These are phyloP conservation scores for Xestia ashworthii DNA, from an alignment of 2,888 invertebrate genomes.

Conservation along the genomic window DNA sequence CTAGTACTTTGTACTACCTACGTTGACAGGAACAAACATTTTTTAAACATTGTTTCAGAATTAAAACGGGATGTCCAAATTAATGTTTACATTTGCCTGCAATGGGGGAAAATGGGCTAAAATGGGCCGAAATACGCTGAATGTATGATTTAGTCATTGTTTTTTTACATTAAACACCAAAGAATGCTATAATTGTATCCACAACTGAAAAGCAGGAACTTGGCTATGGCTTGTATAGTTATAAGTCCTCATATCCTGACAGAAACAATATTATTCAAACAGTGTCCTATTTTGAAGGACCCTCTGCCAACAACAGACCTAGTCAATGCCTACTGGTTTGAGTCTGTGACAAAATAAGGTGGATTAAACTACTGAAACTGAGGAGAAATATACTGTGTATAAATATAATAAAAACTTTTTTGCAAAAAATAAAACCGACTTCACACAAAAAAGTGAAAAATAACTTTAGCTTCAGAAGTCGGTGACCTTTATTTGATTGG, in stretches of 20 bases:
- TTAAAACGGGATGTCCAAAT: background rate
- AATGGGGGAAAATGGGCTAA: no score
- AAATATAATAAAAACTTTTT: no score
- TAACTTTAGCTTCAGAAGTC: no score
- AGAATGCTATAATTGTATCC: background rate
- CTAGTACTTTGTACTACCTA: background rate
- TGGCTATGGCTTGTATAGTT: background rate
- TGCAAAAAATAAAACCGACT: no score
- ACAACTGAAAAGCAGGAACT: background rate
- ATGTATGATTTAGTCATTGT: background rate
- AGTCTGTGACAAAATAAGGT: background rate
- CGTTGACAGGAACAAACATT: background rate
- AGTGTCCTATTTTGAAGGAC: background rate
- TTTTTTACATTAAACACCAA: background rate
- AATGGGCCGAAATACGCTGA: background rate
- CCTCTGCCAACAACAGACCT: background rate
- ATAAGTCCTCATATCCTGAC: background rate
- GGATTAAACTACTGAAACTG: background rate
- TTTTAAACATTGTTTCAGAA: background rate
- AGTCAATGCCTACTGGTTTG: background rate
- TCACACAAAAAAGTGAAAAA: no score
- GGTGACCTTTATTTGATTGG: no score
- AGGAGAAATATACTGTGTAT: no score
- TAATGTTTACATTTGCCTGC: background rate
- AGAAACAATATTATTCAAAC: background rate